A percentile compares a stretch with the other conserved stretches of the same genome.
These are phyloP conservation scores for Acinonyx jubatus DNA, from an alignment of 2,113 vertebrate genomes.

Conservation along the genomic window DNA sequence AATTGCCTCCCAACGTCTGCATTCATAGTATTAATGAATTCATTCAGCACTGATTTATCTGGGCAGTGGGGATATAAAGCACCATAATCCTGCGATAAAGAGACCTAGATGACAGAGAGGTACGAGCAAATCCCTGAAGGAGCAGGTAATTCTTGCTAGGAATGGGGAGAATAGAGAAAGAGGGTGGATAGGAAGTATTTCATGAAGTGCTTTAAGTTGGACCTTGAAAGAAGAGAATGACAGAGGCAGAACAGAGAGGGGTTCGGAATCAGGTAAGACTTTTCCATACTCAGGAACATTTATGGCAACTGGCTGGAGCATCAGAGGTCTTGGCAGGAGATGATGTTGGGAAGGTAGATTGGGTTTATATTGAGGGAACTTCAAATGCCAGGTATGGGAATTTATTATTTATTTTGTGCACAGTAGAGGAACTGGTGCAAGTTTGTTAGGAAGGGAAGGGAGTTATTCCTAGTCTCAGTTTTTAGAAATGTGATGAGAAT, in stretches of 20 bases:
- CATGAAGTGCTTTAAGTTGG: neutral
- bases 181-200: neutral
- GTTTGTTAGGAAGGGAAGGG: neutral
- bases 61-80: neutral
- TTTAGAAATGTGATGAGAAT: conserved; percentile 28
- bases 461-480: neutral
- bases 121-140: neutral
- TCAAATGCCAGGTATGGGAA: neutral
- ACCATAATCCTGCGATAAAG: neutral
- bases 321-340: neutral
- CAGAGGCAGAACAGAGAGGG: neutral
- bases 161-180: neutral
- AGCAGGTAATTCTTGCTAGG: neutral
- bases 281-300: neutral
- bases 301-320: neutral
- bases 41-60: neutral
- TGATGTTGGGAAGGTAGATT: neutral
- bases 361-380: neutral
- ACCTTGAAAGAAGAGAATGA: neutral
- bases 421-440: neutral
- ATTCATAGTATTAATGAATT: neutral
- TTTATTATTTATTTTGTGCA: neutral
- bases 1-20: neutral
- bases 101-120: neutral
- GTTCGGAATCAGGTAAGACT: neutral